Evolutionary conservation across 2,888 invertebrate genomes (phyloP), one percentile per base, ranked within the genome.

Genomic region (Drosophila monieri): DNA sequence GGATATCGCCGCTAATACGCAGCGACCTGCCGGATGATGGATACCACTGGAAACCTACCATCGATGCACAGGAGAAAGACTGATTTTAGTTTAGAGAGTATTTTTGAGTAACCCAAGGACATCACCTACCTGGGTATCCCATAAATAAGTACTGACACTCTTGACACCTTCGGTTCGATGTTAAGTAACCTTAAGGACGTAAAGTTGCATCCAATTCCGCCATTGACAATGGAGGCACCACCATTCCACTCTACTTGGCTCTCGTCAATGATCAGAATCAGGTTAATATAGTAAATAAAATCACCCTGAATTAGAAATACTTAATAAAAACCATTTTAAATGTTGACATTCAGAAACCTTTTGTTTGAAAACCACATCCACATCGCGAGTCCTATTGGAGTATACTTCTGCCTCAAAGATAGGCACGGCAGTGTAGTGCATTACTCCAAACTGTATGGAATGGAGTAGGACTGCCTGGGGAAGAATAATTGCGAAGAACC

Each of bases 11-110:
- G 8, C 95, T 96, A 86, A 91, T 97, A 32, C 78, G 91, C 18
- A 98, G 97, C 70, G 93, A 94, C 53, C 92, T 98, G 55, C 95
- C 95, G 18, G 94, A 95, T 49, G 94, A 97, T 93, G 98, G 98
- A 4, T 91, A 95, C 14, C 79, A 91, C 64, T 95, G 94, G 94
- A 89, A 88, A 30, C 55, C 25, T 12, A 10, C 61, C 12, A 14
- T 6, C 8, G n/a, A 71, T 25, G 18, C 3, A 18, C 14, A 21
- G n/a, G n/a, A 58, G 12, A 25, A 37, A 52, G 23, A 53, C 46
- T 71, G 41, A 41, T 32, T 47, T 49, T 49, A 25, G 25, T 12
- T 48, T 27, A 6, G 21, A 27, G 21, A 8, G 15, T 44, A 25
- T 4, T 32, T 18, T 12, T 8, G 27, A 10, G 9, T 25, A 27